Evolutionary conservation across 2,797 vertebrate species (phyloP), one percentile per base, ranked within the genome.

Genomic region (Phalloptychus januarius): DNA sequence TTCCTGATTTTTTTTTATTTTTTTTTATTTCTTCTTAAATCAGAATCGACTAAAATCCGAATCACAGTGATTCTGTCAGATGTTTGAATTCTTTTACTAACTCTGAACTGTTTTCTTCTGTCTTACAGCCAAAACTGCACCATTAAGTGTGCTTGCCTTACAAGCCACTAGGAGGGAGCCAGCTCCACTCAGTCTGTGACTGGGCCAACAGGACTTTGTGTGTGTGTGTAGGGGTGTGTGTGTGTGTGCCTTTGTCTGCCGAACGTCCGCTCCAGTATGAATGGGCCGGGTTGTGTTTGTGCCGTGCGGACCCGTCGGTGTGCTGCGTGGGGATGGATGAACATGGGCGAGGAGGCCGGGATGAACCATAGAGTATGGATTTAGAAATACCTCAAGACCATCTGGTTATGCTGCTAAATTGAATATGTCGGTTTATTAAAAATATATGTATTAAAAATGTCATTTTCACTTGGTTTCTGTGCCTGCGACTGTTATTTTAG

Each of bases 371-470:
- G 87, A 91, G 86, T 87, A 85, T 95, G 94, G 88, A 95, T 93
- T 92, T 94, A 94, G 94, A 98, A 97, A 97, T 98, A 97, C 97
- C 97, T 98, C 97, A 98, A 97, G 94, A 97, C 95, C 96, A 96
- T 96, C 95, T 92, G 95, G 93, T 96, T 96, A 96, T 97, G 96
- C 97, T 97, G 96, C 96, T 98, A 97, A 95, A 95, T 96, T 93
- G 94, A 92, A 95, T 90, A 96, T 95, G 92, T 93, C 93, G 88
- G 87, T 96, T 95, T 95, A 94, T 95, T 93, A 91, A 92, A 95
- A 93, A 91, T 3, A 91, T 94, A 93, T 89, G 86, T 86, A 95
- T 94, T 94, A 95, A 96, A 93, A 94, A 93, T 92, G 90, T 95
- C 90, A 90, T 95, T 94, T 95, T 93, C 92, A 94, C 88, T 90